These are phyloP conservation scores for Hybognathus amarus DNA, from an alignment of 2,797 vertebrate species.

Conservation along the genomic window DNA sequence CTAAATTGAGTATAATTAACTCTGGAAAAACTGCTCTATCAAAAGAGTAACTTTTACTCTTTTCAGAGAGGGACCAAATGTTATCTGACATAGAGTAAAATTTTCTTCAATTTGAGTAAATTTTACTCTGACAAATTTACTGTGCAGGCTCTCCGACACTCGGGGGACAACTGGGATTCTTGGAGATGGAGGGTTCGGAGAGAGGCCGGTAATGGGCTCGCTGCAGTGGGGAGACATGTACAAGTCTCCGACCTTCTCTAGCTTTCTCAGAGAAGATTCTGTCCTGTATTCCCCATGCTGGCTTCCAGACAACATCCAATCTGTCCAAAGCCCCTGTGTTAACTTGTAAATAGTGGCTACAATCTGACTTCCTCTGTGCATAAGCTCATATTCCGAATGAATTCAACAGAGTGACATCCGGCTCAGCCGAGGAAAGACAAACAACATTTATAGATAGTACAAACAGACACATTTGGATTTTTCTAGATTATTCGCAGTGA, in stretches of 20 bases:
- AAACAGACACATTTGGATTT: neutral
- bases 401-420: conserved; percentile 10
- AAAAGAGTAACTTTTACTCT: too few relatives aligned
- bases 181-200: conserved; percentile 58
- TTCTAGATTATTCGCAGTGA: neutral
- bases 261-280: neutral
- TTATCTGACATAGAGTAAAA: too few relatives aligned
- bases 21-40: too few relatives aligned
- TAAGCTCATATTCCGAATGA: neutral
- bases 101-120: too few relatives aligned
- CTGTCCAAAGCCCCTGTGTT: conserved; percentile 7
- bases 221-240: conserved; percentile 1
- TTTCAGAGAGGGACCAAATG: too few relatives aligned
- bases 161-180: conserved; percentile 57
- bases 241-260: conserved; percentile 19
- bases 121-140: too few relatives aligned
- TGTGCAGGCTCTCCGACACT: conserved; percentile 63
- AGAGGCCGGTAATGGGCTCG: conserved; percentile 63
- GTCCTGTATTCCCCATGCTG: neutral
- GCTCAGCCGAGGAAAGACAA: neutral
- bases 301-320: conserved; percentile 28
- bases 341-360: conserved; percentile 3
- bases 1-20: too few relatives aligned
- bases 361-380: neutral
- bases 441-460: neutral